These are phyloP conservation scores for Gymnopithys bicolor DNA, from an alignment of 2,797 vertebrate genomes.

Conservation along the genomic window DNA sequence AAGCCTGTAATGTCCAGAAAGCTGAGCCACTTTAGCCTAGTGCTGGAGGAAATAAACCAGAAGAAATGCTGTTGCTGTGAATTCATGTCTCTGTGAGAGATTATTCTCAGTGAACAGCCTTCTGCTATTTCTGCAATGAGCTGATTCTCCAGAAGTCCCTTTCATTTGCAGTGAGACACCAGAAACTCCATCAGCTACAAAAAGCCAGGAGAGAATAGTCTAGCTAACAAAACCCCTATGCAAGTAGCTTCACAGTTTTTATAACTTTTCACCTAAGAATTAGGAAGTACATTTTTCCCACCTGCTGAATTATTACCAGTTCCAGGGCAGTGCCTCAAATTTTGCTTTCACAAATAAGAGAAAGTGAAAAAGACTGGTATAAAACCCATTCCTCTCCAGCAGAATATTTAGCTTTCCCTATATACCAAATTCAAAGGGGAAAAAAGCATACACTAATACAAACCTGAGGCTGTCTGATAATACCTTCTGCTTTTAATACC, in stretches of 20 bases:
- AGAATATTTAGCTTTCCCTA: neutral
- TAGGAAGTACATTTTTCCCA: neutral
- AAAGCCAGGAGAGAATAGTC: neutral
- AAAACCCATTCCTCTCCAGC: neutral
- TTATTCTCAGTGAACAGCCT: constrained; percentile 12
- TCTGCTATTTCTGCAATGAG: constrained; percentile 45
- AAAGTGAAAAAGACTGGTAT: neutral
- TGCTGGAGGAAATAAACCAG: constrained; percentile 42
- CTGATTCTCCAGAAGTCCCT: constrained; percentile 48
- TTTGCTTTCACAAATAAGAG: neutral
- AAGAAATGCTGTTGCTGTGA: constrained; percentile 53
- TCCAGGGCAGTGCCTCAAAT: neutral
- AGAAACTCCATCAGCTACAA: neutral
- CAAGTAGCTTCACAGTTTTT: neutral
- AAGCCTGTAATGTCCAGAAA: neutral
- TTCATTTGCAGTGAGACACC: neutral
- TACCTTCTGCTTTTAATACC: neutral
- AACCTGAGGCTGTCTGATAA: neutral
- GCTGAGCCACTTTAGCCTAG: constrained; percentile 21
- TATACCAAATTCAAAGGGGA: neutral
- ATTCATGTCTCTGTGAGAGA: neutral
- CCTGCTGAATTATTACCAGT: neutral
- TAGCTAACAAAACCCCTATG: neutral
- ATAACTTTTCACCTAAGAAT: neutral
- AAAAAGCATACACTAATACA: neutral